Evolutionary conservation across 2,888 invertebrate genomes (phyloP).

Genomic region (Zhuqinia jingwanae): DNA sequence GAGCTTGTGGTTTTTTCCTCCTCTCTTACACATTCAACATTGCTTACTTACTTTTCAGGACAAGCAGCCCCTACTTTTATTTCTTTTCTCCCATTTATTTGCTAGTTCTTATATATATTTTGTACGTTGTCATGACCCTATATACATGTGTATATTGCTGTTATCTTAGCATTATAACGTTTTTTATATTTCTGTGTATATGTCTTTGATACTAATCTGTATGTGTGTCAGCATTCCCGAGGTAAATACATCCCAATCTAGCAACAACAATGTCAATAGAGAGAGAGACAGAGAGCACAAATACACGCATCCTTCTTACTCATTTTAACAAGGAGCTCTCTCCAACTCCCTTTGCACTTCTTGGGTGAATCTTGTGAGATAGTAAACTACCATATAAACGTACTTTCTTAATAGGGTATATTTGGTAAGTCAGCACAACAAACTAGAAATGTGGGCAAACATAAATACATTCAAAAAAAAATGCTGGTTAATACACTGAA

Average conservation of each 20-base stretch:
- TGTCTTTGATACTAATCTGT: conserved; percentile 62
- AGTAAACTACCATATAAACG: too few species aligned
- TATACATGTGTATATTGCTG: neutral
- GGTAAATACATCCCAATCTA: conserved; percentile 65
- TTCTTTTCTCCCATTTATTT: conserved; percentile 7
- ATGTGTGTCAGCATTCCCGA: conserved; percentile 68
- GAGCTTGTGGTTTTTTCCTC: too few species aligned
- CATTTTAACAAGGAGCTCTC: neutral
- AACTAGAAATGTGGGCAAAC: neutral
- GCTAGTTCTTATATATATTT: neutral
- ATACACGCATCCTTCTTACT: conserved; percentile 50
- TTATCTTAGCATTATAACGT: too few species aligned
- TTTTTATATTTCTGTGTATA: too few species aligned
- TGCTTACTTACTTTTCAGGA: conserved; percentile 39
- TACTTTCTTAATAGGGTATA: neutral
- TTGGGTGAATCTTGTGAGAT: neutral
- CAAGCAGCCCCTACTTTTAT: conserved; percentile 8
- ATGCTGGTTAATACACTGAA: neutral
- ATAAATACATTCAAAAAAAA: too few species aligned
- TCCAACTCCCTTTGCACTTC: neutral
- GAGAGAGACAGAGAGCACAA: conserved; percentile 48
- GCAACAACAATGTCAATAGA: conserved; percentile 65
- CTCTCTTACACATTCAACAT: neutral
- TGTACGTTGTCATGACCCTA: neutral
- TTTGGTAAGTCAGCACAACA: neutral